phyloP scores from a whole-genome alignment of 2,888 invertebrate species.

The Plagodis pulveraria region DNA sequence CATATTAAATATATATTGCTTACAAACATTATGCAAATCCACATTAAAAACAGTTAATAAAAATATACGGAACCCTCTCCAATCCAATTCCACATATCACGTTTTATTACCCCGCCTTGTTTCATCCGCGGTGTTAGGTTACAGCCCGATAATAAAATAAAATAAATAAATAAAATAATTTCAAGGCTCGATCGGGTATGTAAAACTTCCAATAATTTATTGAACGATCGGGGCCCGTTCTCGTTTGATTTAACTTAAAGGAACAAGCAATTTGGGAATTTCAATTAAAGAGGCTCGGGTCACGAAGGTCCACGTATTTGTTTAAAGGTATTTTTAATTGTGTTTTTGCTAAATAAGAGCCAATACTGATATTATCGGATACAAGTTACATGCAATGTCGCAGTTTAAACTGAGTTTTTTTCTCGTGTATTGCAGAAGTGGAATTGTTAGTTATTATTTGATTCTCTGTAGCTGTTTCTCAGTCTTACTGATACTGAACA shows the following conservation, averaged over 20 bases:
- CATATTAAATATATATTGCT: too few species aligned
- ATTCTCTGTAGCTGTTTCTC: neutral
- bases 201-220: constrained; percentile 33
- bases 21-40: neutral
- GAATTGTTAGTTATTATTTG: neutral
- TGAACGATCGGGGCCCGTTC: constrained; percentile 12
- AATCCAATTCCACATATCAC: constrained; percentile 7
- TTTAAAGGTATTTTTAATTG: constrained; percentile 24
- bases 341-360: constrained; percentile 16
- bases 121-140: constrained; percentile 36
- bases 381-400: constrained; percentile 16
- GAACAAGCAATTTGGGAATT: constrained; percentile 29
- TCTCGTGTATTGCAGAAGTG: neutral
- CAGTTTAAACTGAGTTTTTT: constrained; percentile 5
- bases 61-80: constrained; percentile 9
- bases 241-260: constrained; percentile 22
- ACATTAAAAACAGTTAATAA: constrained; percentile 1
- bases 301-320: constrained; percentile 25
- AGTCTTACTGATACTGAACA: neutral
- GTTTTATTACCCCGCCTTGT: constrained; percentile 17
- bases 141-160: constrained; percentile 35
- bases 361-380: constrained; percentile 10
- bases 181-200: constrained; percentile 32
- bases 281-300: constrained; percentile 28
- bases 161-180: constrained; percentile 38